Conservation (phyloP, 1,140 invertebrate genomes). For the Protaetia brevitarsis region DNA sequence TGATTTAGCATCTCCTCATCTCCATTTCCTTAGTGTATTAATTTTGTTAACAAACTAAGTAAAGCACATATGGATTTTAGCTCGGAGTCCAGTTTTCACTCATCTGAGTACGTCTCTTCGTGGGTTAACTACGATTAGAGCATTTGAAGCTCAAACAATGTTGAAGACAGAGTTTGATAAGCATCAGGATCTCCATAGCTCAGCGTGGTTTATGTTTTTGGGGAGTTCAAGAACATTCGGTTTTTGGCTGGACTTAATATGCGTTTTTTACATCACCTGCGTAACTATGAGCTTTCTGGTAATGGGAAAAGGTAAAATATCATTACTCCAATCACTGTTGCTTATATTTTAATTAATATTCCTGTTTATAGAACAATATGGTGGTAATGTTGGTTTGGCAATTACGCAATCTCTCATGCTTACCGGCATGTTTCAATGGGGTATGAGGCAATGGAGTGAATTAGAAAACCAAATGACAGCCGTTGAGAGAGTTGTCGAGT, state of each 20-base stretch:
- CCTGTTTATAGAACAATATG: slow-evolving; percentile 50
- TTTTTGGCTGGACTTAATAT: slow-evolving; percentile 74
- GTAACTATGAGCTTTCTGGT: slow-evolving; percentile 70
- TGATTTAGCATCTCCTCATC: no score
- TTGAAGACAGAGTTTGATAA: slow-evolving; percentile 78
- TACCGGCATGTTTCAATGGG: slow-evolving; percentile 70
- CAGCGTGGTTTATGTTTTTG: slow-evolving; percentile 63
- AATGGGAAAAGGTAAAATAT: slow-evolving; percentile 52
- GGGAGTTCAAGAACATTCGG: slow-evolving; percentile 66
- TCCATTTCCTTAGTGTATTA: no score
- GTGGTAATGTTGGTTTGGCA: slow-evolving; percentile 57
- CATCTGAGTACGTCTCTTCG: slow-evolving; percentile 85
- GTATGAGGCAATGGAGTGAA: slow-evolving; percentile 70
- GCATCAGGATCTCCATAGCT: slow-evolving; percentile 71
- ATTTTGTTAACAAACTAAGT: neutral
- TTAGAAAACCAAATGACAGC: slow-evolving; percentile 67
- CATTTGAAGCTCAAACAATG: slow-evolving; percentile 74
- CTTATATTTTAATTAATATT: neutral
- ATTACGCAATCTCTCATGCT: slow-evolving; percentile 56
- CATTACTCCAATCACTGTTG: neutral
- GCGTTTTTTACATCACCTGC: slow-evolving; percentile 67
- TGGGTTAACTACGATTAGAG: slow-evolving; percentile 86
- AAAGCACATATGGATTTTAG: slow-evolving; percentile 45
- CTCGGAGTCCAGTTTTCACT: slow-evolving; percentile 78
- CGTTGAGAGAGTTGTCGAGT: slow-evolving; percentile 58